Evolutionary conservation across 2,113 vertebrate genomes (phyloP), one percentile per base, ranked within the genome.

Genomic region (Nibea coibor): DNA sequence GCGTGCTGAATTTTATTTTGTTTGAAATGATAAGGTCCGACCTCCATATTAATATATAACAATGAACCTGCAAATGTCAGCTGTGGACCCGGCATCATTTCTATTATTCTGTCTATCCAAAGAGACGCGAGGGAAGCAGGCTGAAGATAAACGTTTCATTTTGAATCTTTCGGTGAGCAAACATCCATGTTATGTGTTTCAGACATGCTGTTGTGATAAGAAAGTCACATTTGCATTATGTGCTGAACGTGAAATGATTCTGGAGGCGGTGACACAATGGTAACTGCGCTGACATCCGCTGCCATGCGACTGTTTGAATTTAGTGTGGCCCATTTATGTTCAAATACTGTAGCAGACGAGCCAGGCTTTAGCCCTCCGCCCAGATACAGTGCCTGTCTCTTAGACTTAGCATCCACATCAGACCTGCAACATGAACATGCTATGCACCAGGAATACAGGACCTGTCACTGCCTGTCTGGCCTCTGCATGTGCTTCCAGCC

Each of bases 391-490:
- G 83, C 82, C 83, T 92, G 92, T 94, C 92, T 91, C 79, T 71
- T 83, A 87, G 82, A 77, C 67, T 94, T 73, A 91, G 86, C 84
- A 75, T 94, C 92, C 81, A 89, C 88, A 90, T 90, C 88, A 91
- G 87, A 93, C 82, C 83, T 83, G 79, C 83, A 84, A 39, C 80
- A 85, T 63, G 78, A 90, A 71, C 66, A 77, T 31, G 78, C 75
- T 67, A 74, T 78, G 82, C 87, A 86, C 81, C 83, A 90, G 86
- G 79, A 92, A 90, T 85, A 88, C 89, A 91, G 84, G 83, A 91
- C 88, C 92, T 91, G 93, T 92, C 93, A 93, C 81, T 35, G 80
- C 85, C 87, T 91, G 88, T 89, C 87, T 91, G 86, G 77, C 65
- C 76, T 80, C 73, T 72, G 59, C 73, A 76, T 77, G 75, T 14